Evolutionary conservation across 2,888 invertebrate species (phyloP), one percentile per base, ranked within the genome.

Genomic region (Rosalia funebris): DNA sequence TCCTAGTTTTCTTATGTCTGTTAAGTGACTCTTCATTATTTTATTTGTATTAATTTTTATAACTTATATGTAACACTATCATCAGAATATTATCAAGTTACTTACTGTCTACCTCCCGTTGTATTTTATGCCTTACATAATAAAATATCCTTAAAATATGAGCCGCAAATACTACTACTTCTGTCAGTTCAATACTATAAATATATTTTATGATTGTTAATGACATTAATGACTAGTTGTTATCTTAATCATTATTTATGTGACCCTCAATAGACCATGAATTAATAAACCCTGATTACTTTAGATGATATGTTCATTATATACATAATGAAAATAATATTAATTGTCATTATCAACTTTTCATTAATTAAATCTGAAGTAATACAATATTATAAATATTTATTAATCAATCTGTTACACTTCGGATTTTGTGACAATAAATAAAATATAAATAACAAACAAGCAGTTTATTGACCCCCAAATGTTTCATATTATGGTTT

Each of bases 311-410:
- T 25, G 16, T 20, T 44, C 12, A n/a, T 11, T 44, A 25, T 44
- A 20, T 10, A 44, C 11, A 25, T 14, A 44, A 41, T 19, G 7
- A 44, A 44, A 44, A 44, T 11, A 7, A 25, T 16, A 44, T 44
- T 20, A 20, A 44, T 44, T 12, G 25, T 11, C 25, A 4, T 44
- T 44, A 44, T 25, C 25, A 9, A 12, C 41, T 12, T 25, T 14
- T 44, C n/a, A 11, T 44, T 44, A 44, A 44, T 44, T 20, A 44
- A 44, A 44, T 44, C 15, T 20, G 11, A 25, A 11, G 44, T 20
- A 41, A 41, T 17, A 17, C 1, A 25, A 3, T 25, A 25, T 25
- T 25, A 25, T 25, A 25, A 25, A 25, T 7, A 25, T 25, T 25
- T 25, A 25, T 25, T 25, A 25, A 25, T 25, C 25, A 25, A 25